Conservation (phyloP, 2,113 vertebrate genomes). For the Bungarus multicinctus region DNA sequence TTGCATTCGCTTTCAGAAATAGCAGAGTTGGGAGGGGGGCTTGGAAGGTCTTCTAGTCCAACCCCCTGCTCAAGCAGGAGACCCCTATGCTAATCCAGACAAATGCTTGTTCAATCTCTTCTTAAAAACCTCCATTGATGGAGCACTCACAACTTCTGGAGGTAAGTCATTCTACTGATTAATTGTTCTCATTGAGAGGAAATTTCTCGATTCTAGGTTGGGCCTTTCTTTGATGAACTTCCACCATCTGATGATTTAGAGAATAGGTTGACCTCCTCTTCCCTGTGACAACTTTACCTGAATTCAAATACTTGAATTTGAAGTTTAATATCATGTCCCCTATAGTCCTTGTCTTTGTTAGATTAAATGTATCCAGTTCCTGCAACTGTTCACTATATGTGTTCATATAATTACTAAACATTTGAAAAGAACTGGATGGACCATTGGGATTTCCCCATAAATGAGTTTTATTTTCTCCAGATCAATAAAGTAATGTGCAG, state of each 20-base stretch:
- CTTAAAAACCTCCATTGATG: too few relatives aligned
- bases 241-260: background rate
- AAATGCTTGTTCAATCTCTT: too few relatives aligned
- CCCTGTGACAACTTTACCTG: background rate
- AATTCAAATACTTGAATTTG: background rate
- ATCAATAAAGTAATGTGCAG: background rate
- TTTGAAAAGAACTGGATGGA: background rate
- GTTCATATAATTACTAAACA: background rate
- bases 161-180: background rate
- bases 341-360: too few relatives aligned
- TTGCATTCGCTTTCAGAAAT: background rate
- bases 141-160: too few relatives aligned
- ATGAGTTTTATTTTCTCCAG: background rate
- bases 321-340: background rate
- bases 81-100: too few relatives aligned
- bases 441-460: background rate
- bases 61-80: too few relatives aligned
- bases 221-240: background rate
- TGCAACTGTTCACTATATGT: background rate
- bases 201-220: background rate
- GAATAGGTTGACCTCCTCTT: background rate
- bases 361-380: background rate
- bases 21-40: background rate
- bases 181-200: background rate
- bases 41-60: too few relatives aligned